Evolutionary conservation across 30 jellyfish, hydroid and myxozoan genomes (phyloP).

Genomic region (Pelagia noctiluca): DNA sequence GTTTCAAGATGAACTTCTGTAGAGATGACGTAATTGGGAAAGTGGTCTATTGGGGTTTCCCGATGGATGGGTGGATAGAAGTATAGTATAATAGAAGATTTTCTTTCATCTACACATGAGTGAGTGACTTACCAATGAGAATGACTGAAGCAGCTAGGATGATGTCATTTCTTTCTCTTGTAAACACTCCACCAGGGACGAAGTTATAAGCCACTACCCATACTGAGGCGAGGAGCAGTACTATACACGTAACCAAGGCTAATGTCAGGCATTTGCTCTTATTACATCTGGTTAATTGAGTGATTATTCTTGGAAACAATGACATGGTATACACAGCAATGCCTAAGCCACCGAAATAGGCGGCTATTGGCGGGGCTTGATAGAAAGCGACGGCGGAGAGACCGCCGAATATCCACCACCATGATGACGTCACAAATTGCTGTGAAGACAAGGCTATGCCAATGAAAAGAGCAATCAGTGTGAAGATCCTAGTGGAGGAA

Average conservation of each 20-base stretch:
- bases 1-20: too few species aligned
- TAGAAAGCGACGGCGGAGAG: slow-evolving; percentile 40
- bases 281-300: slow-evolving; percentile 7
- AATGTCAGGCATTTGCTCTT: slow-evolving; percentile 52
- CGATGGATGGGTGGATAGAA: too few species aligned
- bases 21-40: too few species aligned
- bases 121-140: slow-evolving; percentile 34
- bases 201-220: slow-evolving; percentile 77
- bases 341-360: slow-evolving; percentile 58
- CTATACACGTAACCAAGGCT: slow-evolving; percentile 20
- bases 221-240: slow-evolving; percentile 65
- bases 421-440: slow-evolving; percentile 10
- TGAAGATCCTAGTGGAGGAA: slow-evolving; percentile 18
- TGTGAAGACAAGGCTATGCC: slow-evolving; percentile 36
- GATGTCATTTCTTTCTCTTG: slow-evolving; percentile 65
- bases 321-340: slow-evolving; percentile 52
- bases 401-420: slow-evolving; percentile 63
- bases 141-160: slow-evolving; percentile 34
- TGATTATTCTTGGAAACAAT: slow-evolving; percentile 48
- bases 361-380: slow-evolving; percentile 47
- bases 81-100: too few species aligned
- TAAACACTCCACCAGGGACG: slow-evolving; percentile 74
- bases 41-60: too few species aligned
- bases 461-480: slow-evolving; percentile 33
- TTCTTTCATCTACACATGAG: neutral